These are phyloP conservation scores for Epistrophella euchroma DNA, from an alignment of 2,888 invertebrate genomes.

Conservation along the genomic window DNA sequence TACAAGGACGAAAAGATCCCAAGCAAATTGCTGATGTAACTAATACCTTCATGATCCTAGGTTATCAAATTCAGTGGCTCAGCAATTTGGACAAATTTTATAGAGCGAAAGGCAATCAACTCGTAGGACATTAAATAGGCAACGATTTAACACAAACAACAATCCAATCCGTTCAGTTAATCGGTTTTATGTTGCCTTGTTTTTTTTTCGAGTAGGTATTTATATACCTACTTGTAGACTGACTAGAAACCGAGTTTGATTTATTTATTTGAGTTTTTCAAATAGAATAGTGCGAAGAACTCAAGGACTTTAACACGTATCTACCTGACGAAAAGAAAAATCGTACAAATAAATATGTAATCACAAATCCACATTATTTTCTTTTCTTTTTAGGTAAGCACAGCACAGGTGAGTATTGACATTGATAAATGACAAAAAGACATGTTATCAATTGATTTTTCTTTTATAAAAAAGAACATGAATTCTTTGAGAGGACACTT, in stretches of 20 bases:
- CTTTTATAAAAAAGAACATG: neutral
- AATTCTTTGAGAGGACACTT: neutral
- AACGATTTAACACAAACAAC: constrained; percentile 1
- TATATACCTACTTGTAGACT: neutral
- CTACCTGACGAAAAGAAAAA: neutral
- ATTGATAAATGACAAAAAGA: constrained; percentile 6
- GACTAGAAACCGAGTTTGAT: neutral
- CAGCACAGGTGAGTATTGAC: neutral
- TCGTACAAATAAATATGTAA: neutral
- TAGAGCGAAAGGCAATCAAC: neutral
- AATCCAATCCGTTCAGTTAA: constrained; percentile 3
- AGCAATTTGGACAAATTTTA: constrained; percentile 9
- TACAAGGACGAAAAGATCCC: constrained; percentile 1
- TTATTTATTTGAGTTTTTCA: neutral
- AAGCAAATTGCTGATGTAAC: neutral
- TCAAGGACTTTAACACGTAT: neutral
- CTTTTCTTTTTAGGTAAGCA: neutral
- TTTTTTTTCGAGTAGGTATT: neutral
- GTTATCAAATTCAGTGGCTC: neutral
- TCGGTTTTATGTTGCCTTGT: neutral
- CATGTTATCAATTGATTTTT: constrained; percentile 1
- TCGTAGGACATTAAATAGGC: neutral
- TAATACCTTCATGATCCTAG: neutral
- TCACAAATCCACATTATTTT: neutral
- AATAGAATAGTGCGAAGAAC: neutral